These are phyloP conservation scores for Baryphthengus martii DNA, from an alignment of 2,113 vertebrate genomes.

Conservation along the genomic window DNA sequence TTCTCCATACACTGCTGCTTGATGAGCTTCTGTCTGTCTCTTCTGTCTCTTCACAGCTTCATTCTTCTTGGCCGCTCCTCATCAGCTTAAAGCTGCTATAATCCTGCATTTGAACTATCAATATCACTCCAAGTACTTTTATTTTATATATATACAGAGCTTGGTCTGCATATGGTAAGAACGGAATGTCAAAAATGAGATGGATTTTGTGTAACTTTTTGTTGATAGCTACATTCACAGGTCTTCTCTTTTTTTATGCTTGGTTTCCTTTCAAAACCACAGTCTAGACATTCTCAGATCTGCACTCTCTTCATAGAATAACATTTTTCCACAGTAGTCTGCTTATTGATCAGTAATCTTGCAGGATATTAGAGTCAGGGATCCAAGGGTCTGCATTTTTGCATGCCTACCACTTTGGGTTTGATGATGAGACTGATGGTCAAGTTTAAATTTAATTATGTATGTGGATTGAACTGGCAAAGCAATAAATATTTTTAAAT, in stretches of 20 bases:
- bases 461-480: neutral
- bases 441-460: neutral
- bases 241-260: neutral
- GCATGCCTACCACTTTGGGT: neutral
- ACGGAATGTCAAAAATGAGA: neutral
- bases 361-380: neutral
- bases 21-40: neutral
- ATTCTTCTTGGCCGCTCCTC: neutral
- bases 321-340: neutral
- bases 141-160: neutral
- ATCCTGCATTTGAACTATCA: neutral
- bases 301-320: neutral
- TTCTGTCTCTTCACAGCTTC: neutral
- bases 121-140: neutral
- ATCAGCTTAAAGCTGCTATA: neutral
- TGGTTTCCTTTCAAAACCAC: conserved; percentile 33
- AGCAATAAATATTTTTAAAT: neutral
- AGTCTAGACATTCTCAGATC: conserved; percentile 32
- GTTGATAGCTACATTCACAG: neutral
- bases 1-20: neutral
- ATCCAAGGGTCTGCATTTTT: neutral
- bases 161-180: neutral
- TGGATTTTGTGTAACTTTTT: neutral
- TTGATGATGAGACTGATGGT: neutral
- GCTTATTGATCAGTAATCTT: neutral